phyloP scores from a whole-genome alignment of 2,797 vertebrate species.

The Phrynocephalus forsythii region DNA sequence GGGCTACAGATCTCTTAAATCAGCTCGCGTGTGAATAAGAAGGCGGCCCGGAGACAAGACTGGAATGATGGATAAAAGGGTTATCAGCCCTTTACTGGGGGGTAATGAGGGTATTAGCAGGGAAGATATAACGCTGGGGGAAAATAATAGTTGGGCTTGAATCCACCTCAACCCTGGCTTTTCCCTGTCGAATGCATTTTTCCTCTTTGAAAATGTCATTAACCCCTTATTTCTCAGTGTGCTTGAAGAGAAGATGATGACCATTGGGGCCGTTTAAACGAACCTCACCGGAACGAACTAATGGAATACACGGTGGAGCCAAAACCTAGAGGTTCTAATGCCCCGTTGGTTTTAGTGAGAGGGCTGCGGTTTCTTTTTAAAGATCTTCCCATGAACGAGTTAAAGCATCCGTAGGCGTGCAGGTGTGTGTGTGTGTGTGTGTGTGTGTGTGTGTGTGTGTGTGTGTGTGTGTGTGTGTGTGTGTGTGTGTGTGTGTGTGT shows the following conservation, averaged over 20 bases:
- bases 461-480: too few relatives aligned
- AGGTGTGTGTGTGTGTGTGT: too few relatives aligned
- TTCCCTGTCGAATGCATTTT: neutral
- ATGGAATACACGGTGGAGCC: accelerated
- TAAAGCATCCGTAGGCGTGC: neutral
- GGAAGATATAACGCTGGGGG: neutral
- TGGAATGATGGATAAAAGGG: neutral
- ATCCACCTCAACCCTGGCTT: neutral
- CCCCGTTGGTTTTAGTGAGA: neutral
- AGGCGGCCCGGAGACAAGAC: neutral
- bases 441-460: too few relatives aligned
- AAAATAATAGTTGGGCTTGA: neutral
- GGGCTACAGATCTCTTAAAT: neutral
- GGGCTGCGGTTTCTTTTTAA: neutral
- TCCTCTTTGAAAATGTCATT: neutral
- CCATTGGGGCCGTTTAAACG: slow-evolving; percentile 63
- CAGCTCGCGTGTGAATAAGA: too few relatives aligned
- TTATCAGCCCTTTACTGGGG: neutral
- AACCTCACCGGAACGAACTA: neutral
- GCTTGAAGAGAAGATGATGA: slow-evolving; percentile 31
- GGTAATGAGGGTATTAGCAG: too few relatives aligned
- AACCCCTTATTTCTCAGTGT: neutral
- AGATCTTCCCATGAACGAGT: neutral
- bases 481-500: too few relatives aligned
- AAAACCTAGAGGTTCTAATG: too few relatives aligned